Conservation (phyloP, 1,140 invertebrate genomes). For the Anastrepha obliqua region DNA sequence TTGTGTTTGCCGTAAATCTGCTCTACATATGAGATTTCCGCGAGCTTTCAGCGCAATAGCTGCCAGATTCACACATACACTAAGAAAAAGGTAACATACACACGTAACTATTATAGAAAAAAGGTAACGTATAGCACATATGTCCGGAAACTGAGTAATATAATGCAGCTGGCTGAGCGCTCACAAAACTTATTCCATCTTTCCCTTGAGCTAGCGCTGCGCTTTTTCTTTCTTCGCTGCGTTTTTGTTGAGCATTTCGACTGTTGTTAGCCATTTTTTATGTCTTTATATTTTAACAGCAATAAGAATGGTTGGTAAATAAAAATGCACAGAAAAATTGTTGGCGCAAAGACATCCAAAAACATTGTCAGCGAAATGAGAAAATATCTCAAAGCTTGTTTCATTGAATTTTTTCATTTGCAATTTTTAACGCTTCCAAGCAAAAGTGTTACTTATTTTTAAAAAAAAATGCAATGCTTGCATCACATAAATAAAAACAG, state of each 20-base stretch:
- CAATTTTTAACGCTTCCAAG: slow-evolving; percentile 9
- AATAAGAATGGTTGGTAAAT: not conserved
- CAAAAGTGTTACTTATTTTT: too few relatives aligned
- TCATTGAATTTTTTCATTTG: slow-evolving; percentile 6
- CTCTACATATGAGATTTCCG: not conserved
- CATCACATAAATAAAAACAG: too few relatives aligned
- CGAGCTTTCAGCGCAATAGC: not conserved
- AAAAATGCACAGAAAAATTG: slow-evolving; percentile 20
- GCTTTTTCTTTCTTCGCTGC: slow-evolving; percentile 30
- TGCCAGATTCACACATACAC: not conserved
- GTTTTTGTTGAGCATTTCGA: not conserved
- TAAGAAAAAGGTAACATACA: not conserved
- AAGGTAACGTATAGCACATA: not conserved
- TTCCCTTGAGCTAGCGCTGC: slow-evolving; percentile 16
- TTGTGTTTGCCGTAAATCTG: slow-evolving; percentile 31
- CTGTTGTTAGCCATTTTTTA: slow-evolving; percentile 16
- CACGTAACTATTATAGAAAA: not conserved
- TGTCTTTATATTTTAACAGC: not conserved
- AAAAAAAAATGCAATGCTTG: too few relatives aligned
- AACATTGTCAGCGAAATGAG: too few relatives aligned
- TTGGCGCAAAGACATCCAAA: not conserved
- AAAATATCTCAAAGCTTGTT: not conserved
- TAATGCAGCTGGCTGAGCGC: slow-evolving; percentile 16
- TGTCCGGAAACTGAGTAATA: slow-evolving; percentile 33
- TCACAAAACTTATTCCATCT: slow-evolving; percentile 31